Percentiles rank a stretch among this genome's conserved stretches.
phyloP scores from a whole-genome alignment of 2,888 invertebrate species.

The Drosophila neonasuta region DNA sequence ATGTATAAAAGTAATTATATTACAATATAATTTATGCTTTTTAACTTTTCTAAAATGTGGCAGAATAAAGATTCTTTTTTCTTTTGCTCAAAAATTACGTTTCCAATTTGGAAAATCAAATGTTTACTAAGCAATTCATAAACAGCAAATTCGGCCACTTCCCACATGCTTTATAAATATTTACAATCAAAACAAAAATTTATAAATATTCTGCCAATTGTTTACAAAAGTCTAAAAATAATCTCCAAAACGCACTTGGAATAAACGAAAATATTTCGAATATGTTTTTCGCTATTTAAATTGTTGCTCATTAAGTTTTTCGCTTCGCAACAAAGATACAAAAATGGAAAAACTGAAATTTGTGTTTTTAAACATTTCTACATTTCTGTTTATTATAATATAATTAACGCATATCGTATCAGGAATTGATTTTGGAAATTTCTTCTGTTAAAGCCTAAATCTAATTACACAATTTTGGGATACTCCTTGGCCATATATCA shows the following conservation, averaged over 20 bases:
- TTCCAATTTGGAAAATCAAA: slow-evolving; percentile 2
- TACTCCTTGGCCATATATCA: neutral
- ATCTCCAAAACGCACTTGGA: slow-evolving; percentile 4
- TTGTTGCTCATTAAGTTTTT: neutral
- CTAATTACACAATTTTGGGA: neutral
- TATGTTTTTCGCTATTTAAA: neutral
- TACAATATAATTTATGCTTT: too few relatives aligned
- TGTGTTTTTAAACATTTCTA: too few relatives aligned
- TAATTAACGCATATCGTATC: too few relatives aligned
- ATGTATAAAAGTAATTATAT: too few relatives aligned
- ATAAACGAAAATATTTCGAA: slow-evolving; percentile 7
- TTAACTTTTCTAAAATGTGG: too few relatives aligned
- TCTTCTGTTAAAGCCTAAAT: neutral
- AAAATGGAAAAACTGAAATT: too few relatives aligned
- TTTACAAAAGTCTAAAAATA: slow-evolving; percentile 32
- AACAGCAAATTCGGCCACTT: neutral
- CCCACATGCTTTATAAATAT: slow-evolving; percentile 17
- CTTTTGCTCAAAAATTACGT: neutral
- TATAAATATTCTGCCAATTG: slow-evolving; percentile 21
- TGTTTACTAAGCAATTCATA: neutral
- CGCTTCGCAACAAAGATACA: neutral
- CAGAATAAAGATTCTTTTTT: neutral
- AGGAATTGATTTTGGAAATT: too few relatives aligned
- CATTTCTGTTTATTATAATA: too few relatives aligned
- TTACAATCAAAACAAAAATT: slow-evolving; percentile 7